Evolutionary conservation across 2,113 vertebrate species (phyloP).

Genomic region (Calyptommatus sinebrachiatus): DNA sequence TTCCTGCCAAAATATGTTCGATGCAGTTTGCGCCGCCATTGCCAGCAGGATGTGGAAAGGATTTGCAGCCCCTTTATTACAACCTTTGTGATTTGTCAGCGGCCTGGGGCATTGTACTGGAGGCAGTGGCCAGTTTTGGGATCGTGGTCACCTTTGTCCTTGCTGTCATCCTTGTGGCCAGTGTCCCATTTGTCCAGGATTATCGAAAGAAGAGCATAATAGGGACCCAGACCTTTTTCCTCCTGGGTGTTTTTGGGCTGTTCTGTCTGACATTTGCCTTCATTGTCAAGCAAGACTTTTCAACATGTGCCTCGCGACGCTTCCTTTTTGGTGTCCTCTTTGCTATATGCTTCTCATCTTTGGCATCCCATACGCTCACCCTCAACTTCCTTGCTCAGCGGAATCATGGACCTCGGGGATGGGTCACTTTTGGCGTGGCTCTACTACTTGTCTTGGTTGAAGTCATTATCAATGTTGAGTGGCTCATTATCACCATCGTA

Average conservation of each 20-base stretch:
- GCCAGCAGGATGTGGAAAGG: slow-evolving; percentile 76
- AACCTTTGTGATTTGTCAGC: slow-evolving; percentile 84
- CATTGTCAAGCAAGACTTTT: slow-evolving; percentile 81
- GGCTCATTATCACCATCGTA: slow-evolving; percentile 89
- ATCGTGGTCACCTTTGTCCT: slow-evolving; percentile 80
- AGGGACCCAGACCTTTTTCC: slow-evolving; percentile 78
- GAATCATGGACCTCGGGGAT: slow-evolving; percentile 71
- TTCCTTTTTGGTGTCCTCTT: slow-evolving; percentile 95
- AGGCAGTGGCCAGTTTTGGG: slow-evolving; percentile 81
- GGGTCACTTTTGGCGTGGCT: slow-evolving; percentile 75
- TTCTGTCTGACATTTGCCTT: slow-evolving; percentile 91
- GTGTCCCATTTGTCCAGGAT: slow-evolving; percentile 82
- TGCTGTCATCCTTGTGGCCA: slow-evolving; percentile 84
- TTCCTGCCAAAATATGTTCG: background rate
- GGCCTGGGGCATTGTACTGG: slow-evolving; percentile 88
- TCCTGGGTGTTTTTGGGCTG: slow-evolving; percentile 83
- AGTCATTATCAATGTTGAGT: slow-evolving; percentile 91
- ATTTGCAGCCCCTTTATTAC: slow-evolving; percentile 83
- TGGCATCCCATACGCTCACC: slow-evolving; percentile 80
- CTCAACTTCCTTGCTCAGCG: slow-evolving; percentile 79
- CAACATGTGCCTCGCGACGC: slow-evolving; percentile 86
- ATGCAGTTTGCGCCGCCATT: slow-evolving; percentile 56
- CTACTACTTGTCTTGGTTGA: slow-evolving; percentile 83
- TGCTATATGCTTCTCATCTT: slow-evolving; percentile 86
- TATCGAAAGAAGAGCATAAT: slow-evolving; percentile 74